Conservation (phyloP, 2,797 vertebrate genomes). For the Takifugu ocellatus region DNA sequence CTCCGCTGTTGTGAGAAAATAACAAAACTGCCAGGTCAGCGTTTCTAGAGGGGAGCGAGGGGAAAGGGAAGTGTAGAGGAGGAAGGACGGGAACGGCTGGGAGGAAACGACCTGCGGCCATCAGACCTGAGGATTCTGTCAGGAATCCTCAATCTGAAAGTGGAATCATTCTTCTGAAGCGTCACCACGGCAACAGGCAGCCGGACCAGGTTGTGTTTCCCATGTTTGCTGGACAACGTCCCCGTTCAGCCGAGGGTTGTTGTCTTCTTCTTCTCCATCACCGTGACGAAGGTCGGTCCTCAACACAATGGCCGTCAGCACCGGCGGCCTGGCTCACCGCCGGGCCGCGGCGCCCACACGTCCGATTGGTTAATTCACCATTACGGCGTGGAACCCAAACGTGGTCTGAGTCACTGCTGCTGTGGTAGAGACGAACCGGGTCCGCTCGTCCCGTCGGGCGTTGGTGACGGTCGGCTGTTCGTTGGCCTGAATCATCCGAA, state of each 20-base stretch:
- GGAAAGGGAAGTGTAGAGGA: constrained; percentile 37
- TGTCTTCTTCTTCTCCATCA: constrained; percentile 41
- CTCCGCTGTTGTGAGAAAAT: constrained; percentile 33
- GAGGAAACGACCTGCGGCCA: constrained; percentile 37
- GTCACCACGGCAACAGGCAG: too few relatives aligned
- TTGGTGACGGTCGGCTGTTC: too few relatives aligned
- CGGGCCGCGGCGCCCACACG: constrained; percentile 34
- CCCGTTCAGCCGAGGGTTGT: constrained; percentile 27
- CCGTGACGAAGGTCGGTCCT: constrained; percentile 49
- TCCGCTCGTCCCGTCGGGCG: too few relatives aligned
- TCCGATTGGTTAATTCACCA: constrained; percentile 30
- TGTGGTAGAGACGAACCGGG: neutral
- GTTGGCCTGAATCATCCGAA: too few relatives aligned
- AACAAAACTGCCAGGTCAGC: constrained; percentile 46
- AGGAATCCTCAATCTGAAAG: neutral
- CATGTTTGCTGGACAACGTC: constrained; percentile 16
- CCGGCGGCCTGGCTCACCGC: constrained; percentile 56
- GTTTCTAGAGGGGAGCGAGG: constrained; percentile 26
- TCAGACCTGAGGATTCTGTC: neutral
- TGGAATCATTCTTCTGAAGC: constrained; percentile 1
- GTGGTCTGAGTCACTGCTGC: constrained; percentile 29
- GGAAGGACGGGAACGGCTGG: constrained; percentile 45
- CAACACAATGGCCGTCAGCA: constrained; percentile 54
- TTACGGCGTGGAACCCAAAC: constrained; percentile 31
- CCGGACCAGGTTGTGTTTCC: too few relatives aligned